Conservation (phyloP, 2,888 invertebrate genomes). For the Andrena trimmerana region DNA sequence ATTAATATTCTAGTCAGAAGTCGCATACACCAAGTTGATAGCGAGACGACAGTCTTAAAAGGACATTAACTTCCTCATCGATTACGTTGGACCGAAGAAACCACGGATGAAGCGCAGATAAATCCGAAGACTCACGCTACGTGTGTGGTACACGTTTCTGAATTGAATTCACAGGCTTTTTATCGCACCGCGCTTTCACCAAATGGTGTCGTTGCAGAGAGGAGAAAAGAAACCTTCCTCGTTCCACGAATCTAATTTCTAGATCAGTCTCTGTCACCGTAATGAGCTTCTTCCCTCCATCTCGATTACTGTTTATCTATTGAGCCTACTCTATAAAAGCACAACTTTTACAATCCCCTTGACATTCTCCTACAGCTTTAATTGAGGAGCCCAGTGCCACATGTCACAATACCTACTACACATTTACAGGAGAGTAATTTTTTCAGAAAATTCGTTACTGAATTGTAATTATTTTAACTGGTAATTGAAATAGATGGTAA, state of each 20-base stretch:
- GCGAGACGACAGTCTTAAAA: constrained; percentile 9
- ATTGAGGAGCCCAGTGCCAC: no score
- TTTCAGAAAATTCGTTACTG: no score
- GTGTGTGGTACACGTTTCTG: constrained; percentile 5
- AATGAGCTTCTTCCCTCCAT: background rate
- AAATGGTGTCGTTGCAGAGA: background rate
- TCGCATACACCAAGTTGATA: constrained; percentile 7
- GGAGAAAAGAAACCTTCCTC: constrained; percentile 6
- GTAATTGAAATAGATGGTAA: no score
- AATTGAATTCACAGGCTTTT: constrained; percentile 6
- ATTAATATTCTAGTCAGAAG: constrained; percentile 27
- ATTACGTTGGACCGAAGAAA: background rate
- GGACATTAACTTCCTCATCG: constrained; percentile 5
- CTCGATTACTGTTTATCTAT: background rate
- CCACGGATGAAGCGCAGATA: background rate
- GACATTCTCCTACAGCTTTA: constrained; percentile 30
- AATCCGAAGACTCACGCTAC: background rate
- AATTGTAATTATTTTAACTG: no score
- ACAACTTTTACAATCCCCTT: constrained; percentile 40
- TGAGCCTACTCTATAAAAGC: background rate
- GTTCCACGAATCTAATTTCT: background rate
- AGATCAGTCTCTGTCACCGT: background rate
- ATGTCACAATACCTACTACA: no score
- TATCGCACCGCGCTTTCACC: constrained; percentile 14
- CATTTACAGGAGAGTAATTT: no score